These are phyloP conservation scores for Drosophila pectinifera DNA, from an alignment of 1,140 invertebrate species.

Conservation along the genomic window DNA sequence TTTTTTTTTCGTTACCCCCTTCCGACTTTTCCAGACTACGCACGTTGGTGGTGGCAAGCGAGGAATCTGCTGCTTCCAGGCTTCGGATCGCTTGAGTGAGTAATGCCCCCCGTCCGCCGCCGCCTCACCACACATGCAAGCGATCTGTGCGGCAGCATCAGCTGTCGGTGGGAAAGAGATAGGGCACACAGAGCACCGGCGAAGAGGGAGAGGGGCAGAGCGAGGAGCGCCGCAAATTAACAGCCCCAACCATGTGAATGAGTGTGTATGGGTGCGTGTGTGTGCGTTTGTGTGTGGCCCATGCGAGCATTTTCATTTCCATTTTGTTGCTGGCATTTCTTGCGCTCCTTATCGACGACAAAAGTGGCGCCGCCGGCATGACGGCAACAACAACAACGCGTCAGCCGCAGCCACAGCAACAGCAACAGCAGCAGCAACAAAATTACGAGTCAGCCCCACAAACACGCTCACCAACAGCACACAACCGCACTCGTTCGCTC, in stretches of 20 bases:
- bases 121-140: constrained; percentile 26
- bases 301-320: constrained; percentile 76
- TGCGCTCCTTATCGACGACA: constrained; percentile 79
- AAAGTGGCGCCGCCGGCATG: constrained; percentile 77
- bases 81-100: constrained; percentile 41
- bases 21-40: constrained; percentile 14
- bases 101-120: constrained; percentile 19
- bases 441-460: constrained; percentile 57
- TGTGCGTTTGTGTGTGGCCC: constrained; percentile 56
- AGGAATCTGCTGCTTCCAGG: constrained; percentile 21
- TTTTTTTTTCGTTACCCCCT: neutral
- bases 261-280: constrained; percentile 14
- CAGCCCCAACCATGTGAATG: constrained; percentile 33
- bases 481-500: constrained; percentile 2
- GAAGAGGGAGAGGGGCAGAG: constrained; percentile 9
- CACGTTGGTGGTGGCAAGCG: constrained; percentile 14
- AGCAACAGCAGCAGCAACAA: constrained; percentile 32
- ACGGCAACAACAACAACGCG: constrained; percentile 60
- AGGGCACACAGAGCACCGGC: constrained; percentile 6
- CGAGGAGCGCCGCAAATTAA: constrained; percentile 65
- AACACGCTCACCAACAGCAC: constrained; percentile 50
- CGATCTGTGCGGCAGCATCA: constrained; percentile 54
- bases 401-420: constrained; percentile 29
- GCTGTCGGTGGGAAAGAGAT: constrained; percentile 27
- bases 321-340: constrained; percentile 80